Evolutionary conservation across 2,797 vertebrate species (phyloP), one percentile per base, ranked within the genome.

Genomic region (Eidolon dupreanum): DNA sequence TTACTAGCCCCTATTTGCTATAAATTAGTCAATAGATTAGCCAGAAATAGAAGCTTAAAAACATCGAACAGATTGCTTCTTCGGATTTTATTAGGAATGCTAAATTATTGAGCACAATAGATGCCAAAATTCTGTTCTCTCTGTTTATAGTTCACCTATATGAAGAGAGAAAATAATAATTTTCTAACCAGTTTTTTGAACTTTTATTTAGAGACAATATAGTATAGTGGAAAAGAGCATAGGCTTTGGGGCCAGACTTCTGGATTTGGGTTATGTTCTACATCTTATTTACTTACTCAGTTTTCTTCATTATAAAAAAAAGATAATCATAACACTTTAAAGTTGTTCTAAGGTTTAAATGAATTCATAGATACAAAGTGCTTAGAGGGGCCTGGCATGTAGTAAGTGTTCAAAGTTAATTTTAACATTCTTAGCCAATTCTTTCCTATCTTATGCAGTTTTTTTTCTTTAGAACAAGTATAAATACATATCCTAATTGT

Each of bases 61-160:
- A 71, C 41, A 68, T 77, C 36, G 61, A 61, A 20, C 55, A n/a
- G 43, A 38, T 86, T 49, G n/a, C 33, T 92, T 92, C 53, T 71
- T 91, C 24, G 84, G 59, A 82, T 92, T 91, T 71, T 49, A 88
- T 87, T 87, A 93, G 24, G 36, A 88, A 28, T 92, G 26, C 26
- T 63, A 36, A 88, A 28, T 89, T 92, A 36, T 28, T 78, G 43
- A 86, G 65, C 38, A 83, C 7, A 26, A 20, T 36, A 36, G 65
- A 68, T 36, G 63, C 36, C 4, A 82, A 87, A 92, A 33, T 91
- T 75, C 24, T 61, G 0, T 96, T 78, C 59, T 91, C 86, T 81
- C 92, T 88, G 43, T 85, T 95, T 55, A 93, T 85, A 73, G 96
- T 97, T 97, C 55, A 95, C 84, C 26, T 97, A 12, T 74, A n/a